phyloP scores from a whole-genome alignment of 2,113 vertebrate species.

The Nothocercus nigrocapillus region DNA sequence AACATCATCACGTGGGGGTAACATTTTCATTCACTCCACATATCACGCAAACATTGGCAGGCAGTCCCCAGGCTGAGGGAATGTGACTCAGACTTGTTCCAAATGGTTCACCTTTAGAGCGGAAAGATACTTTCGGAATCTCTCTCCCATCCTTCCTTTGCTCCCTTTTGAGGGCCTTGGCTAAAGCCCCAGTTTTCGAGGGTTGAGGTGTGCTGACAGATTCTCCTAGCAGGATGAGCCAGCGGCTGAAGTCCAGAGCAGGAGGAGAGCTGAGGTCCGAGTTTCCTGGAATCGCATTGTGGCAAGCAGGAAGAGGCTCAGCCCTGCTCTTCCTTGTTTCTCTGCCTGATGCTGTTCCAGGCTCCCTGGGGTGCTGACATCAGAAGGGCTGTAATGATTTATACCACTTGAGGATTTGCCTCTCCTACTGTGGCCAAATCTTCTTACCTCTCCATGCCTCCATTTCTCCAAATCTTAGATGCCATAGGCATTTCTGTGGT shows the following conservation, averaged over 20 bases:
- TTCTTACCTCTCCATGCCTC: not conserved
- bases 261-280: not conserved
- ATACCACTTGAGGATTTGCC: not conserved
- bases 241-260: constrained; percentile 45
- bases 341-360: not conserved
- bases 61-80: accelerated
- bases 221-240: not conserved
- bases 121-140: constrained; percentile 53
- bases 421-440: not conserved
- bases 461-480: not conserved
- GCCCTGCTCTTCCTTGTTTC: constrained; percentile 18
- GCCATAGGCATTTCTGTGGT: not conserved
- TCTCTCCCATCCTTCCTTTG: constrained; percentile 48
- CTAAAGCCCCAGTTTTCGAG: constrained; percentile 18
- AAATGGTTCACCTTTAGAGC: constrained; percentile 57
- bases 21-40: constrained; percentile 47
- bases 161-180: constrained; percentile 51
- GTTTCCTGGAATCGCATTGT: not conserved
- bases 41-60: constrained; percentile 36
- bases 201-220: constrained; percentile 61
- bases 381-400: not conserved
- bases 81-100: constrained; percentile 1
- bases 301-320: constrained; percentile 35
- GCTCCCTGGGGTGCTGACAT: not conserved
- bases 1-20: not conserved